Base-by-base conservation (phyloP, 2,888 invertebrate species). In the Spicauda simplicius region DNA sequence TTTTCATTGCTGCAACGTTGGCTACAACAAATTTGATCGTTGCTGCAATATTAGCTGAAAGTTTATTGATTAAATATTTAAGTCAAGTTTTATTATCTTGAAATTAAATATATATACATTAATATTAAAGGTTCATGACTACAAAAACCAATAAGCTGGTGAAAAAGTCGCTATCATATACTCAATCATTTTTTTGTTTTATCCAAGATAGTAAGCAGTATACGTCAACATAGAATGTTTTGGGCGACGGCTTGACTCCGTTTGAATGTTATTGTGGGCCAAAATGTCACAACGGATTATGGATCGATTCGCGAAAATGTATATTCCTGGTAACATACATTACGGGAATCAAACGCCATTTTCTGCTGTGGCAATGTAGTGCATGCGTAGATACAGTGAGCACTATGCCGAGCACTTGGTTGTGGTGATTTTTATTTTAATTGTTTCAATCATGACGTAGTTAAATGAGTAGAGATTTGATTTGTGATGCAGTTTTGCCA, bases 401-500 rank as follows among this genome's bases (percentile, higher is more conserved):
- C 88, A 90, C 90, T 84, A 90, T 87, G 90, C 90, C 88, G 80
- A 79, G 86, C 86, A 88, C 88, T 84, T 85, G 91, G 92, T 91
- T 91, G 92, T 91, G 92, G 92, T 91, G 90, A 88, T 79, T 77
- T 81, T 78, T 78, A 76, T 75, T 76, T 69, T 25, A 25, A 59
- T 74, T 79, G 71, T 78, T 77, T 75, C 72, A 74, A 76, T 77
- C 77, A 77, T 74, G 67, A 72, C 74, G 86, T 88, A 88, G 87
- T 74, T 69, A 70, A 75, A 75, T 65, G 65, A 68, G 80, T 82
- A 83, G 83, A 76, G 74, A 80, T 77, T 88, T 86, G 81, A 84
- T 80, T 82, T 91, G 88, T 89, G 89, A 91, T 91, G 88, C 90
- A 86, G 87, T 89, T 91, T 86, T 88, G 88, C 89, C 84, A 81